Base-by-base conservation (phyloP, 2,113 vertebrate genomes). In the Burhinus oedicnemus region DNA sequence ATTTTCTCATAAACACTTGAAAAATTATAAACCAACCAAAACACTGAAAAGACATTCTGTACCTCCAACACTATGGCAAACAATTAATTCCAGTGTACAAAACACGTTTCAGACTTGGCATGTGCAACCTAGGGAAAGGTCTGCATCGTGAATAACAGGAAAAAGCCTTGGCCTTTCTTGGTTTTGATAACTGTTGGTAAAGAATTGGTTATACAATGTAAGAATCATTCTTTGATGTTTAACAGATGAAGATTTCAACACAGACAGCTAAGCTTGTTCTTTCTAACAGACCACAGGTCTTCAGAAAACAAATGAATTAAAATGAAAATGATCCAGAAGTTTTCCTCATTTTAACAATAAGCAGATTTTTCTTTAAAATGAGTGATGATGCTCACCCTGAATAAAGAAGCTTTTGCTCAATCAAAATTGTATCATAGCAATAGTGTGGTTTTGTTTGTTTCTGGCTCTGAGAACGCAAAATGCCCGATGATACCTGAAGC, bases 401-500 rank as follows among this genome's bases (percentile, higher is more conserved):
- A 47, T 30, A 72, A 38, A 80, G 42, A 78, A 74, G 17, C 1
- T 5, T 9, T 54, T 54, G 6, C 20, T 54, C 42, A 38, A 47
- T 27, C 29, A 72, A 83, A 90, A 64, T 30, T 0, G 0, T 45
- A 4, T 32, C 6, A 4, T 16, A 45, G 4, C 12, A 5, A 13
- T 29, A 47, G 44, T 0, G 0, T 18, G 8, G 9, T 17, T 26
- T 44, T 2, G 8, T 77, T 66, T 82, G 5, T 40, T 40, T 83
- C 47, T 38, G 32, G 2, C 25, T 64, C 27, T 30, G 51, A 62
- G 45, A 42, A 54, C 36, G 42, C 10, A 68, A 71, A 94, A 75
- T 30, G 8, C 15, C 10, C 36, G 12, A 18, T 0, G 0, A 47
- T 23, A 80, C 2, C 23, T 49, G 25, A 58, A 68, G 12, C 20